Evolutionary conservation across 2,888 invertebrate genomes (phyloP).

Genomic region (Cerastoderma edule): DNA sequence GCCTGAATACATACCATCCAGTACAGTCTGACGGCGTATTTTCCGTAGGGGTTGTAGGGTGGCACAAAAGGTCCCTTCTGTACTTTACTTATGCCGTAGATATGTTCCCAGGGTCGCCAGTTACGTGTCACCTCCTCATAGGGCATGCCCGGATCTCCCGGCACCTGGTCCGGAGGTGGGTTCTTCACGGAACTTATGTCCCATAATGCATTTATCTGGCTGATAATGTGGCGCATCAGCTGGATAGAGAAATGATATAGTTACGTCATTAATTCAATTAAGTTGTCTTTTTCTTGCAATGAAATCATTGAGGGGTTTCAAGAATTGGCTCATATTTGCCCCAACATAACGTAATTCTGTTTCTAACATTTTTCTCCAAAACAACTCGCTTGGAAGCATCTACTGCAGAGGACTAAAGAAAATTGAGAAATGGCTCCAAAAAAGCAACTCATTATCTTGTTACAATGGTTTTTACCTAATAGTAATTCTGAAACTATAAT

Average conservation of each 20-base stretch:
- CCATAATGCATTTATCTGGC: conserved; percentile 82
- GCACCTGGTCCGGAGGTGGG: conserved; percentile 61
- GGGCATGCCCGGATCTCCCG: conserved; percentile 60
- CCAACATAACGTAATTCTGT: too few species aligned
- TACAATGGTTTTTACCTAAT: too few species aligned
- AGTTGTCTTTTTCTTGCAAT: neutral
- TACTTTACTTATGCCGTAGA: conserved; percentile 82
- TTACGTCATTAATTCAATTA: neutral
- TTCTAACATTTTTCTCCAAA: too few species aligned
- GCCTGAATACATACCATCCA: conserved; percentile 81
- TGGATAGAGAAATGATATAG: conserved; percentile 54
- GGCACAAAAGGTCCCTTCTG: conserved; percentile 82
- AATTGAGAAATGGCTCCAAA: too few species aligned
- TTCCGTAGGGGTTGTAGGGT: conserved; percentile 83
- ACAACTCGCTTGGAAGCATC: too few species aligned
- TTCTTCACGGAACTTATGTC: conserved; percentile 74
- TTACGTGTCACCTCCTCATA: conserved; percentile 74
- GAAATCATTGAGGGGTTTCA: too few species aligned
- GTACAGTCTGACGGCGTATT: conserved; percentile 83
- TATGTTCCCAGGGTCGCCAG: conserved; percentile 84
- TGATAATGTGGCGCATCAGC: conserved; percentile 83
- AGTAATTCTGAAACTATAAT: too few species aligned
- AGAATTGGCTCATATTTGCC: too few species aligned
- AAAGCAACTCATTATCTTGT: too few species aligned
- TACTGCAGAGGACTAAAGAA: too few species aligned